These are phyloP conservation scores for Drosophila bocqueti DNA, from an alignment of 1,140 invertebrate genomes.

Conservation along the genomic window DNA sequence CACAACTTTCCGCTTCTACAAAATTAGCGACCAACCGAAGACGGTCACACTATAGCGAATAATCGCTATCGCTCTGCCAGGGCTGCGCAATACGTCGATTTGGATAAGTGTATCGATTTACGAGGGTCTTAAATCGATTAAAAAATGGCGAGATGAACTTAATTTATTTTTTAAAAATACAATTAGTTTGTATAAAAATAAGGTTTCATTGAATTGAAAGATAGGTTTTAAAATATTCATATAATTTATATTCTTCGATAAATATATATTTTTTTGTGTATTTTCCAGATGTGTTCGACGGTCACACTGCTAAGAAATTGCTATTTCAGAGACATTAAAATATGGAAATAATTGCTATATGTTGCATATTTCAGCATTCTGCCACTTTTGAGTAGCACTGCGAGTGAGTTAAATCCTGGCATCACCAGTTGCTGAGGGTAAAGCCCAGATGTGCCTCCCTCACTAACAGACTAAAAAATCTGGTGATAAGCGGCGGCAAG, in stretches of 20 bases:
- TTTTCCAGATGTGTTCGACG: not conserved
- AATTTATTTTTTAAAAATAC: not conserved
- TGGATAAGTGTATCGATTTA: not conserved
- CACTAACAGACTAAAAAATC: not conserved
- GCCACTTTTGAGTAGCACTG: not conserved
- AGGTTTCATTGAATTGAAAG: too few relatives aligned
- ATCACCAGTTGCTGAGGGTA: not conserved
- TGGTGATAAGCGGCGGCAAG: not conserved
- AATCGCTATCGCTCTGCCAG: constrained; percentile 14
- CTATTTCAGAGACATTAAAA: not conserved
- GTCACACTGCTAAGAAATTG: constrained; percentile 3
- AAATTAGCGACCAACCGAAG: constrained; percentile 38
- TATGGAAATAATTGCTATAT: not conserved
- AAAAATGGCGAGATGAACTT: not conserved
- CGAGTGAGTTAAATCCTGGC: not conserved
- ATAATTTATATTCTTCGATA: not conserved
- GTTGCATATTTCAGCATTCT: not conserved
- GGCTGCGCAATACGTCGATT: not conserved
- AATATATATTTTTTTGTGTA: not conserved
- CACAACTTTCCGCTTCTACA: constrained; percentile 41
- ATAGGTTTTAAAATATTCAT: too few relatives aligned
- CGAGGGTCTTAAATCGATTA: not conserved
- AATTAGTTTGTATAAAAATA: not conserved
- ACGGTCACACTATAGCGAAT: constrained; percentile 35
- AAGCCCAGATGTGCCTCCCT: not conserved